These are phyloP conservation scores for Eupithecia pulchellata DNA, from an alignment of 2,888 invertebrate species.

Conservation along the genomic window DNA sequence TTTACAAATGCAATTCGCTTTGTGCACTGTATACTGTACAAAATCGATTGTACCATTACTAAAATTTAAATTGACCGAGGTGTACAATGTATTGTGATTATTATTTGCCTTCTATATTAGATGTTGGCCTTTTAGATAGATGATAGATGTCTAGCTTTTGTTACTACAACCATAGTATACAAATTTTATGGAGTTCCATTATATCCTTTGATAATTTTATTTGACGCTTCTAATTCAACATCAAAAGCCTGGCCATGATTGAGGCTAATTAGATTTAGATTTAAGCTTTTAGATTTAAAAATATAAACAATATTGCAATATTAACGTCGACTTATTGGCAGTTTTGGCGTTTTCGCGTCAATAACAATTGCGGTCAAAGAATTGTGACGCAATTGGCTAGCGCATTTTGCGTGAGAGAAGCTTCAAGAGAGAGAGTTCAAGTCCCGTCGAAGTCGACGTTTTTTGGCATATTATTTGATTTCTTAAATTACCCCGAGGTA, in stretches of 20 bases:
- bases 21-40: slow-evolving; percentile 28
- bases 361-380: too few species aligned
- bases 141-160: slow-evolving; percentile 2
- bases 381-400: too few species aligned
- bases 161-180: not conserved
- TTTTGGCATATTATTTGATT: too few species aligned
- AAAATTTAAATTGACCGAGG: slow-evolving; percentile 31
- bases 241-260: not conserved
- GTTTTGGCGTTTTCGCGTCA: too few species aligned
- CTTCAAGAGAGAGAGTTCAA: too few species aligned
- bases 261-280: not conserved
- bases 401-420: too few species aligned
- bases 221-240: not conserved
- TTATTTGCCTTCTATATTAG: slow-evolving; percentile 31
- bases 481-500: too few species aligned
- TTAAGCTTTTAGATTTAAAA: too few species aligned
- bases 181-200: not conserved
- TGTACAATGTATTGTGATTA: slow-evolving; percentile 37
- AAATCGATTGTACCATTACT: slow-evolving; percentile 40
- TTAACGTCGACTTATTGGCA: not conserved
- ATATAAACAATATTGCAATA: not conserved
- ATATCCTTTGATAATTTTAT: not conserved
- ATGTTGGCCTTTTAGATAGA: not conserved
- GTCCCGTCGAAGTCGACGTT: too few species aligned
- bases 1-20: slow-evolving; percentile 39